Evolutionary conservation across 2,888 invertebrate species (phyloP).

Genomic region (Diadromus collaris): DNA sequence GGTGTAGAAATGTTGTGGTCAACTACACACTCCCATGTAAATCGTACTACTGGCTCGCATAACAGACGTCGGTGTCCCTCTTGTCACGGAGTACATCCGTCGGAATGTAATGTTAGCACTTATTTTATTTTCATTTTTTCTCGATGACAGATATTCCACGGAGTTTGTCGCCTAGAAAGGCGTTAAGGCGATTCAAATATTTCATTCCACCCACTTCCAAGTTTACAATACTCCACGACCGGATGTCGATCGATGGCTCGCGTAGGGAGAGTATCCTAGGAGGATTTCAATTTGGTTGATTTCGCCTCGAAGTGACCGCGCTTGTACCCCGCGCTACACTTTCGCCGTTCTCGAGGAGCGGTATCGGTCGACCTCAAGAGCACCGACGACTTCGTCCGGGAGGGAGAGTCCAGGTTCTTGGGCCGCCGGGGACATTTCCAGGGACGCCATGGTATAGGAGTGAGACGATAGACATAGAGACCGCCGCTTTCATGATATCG

Average conservation of each 20-base stretch:
- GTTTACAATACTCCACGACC: neutral
- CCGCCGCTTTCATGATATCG: slow-evolving; percentile 39
- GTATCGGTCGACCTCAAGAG: slow-evolving; percentile 47
- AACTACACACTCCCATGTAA: slow-evolving; percentile 59
- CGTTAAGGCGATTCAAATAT: neutral
- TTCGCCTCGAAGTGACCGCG: slow-evolving; percentile 54
- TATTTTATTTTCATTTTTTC: too few species aligned
- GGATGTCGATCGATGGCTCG: slow-evolving; percentile 2
- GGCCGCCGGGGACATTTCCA: slow-evolving; percentile 20
- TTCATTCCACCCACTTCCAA: too few species aligned
- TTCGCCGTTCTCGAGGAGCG: slow-evolving; percentile 23
- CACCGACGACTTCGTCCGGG: slow-evolving; percentile 3
- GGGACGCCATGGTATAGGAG: neutral
- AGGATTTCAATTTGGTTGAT: slow-evolving; percentile 59
- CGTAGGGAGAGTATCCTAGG: slow-evolving; percentile 23
- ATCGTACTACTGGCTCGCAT: slow-evolving; percentile 71
- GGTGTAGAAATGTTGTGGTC: slow-evolving; percentile 10
- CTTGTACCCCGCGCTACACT: slow-evolving; percentile 31
- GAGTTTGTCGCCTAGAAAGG: neutral
- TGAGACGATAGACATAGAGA: slow-evolving; percentile 25
- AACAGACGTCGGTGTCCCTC: slow-evolving; percentile 67
- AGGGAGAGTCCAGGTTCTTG: slow-evolving; percentile 33
- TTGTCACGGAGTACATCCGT: slow-evolving; percentile 26
- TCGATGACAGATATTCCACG: neutral
- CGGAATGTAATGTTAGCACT: slow-evolving; percentile 18